These are phyloP conservation scores for Adela reaumurella DNA, from an alignment of 2,888 invertebrate genomes.

Conservation along the genomic window DNA sequence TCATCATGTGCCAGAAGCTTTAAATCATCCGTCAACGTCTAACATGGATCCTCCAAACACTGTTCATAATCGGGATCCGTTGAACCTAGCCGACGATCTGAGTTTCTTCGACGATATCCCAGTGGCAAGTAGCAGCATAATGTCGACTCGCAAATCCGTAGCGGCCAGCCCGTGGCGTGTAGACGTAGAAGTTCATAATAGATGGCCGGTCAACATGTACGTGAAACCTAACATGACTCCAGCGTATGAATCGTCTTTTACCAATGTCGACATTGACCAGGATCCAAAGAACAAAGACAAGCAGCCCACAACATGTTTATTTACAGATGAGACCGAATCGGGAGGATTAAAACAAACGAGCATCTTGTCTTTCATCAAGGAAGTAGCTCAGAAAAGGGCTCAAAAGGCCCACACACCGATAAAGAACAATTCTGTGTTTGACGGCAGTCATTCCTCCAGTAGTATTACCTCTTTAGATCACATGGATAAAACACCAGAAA, in stretches of 20 bases:
- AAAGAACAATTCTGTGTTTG: constrained; percentile 26
- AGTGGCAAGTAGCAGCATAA: constrained; percentile 46
- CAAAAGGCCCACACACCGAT: constrained; percentile 26
- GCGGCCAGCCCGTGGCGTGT: constrained; percentile 46
- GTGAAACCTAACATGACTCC: constrained; percentile 50
- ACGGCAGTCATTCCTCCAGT: constrained; percentile 13
- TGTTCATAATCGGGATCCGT: constrained; percentile 22
- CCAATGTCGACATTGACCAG: constrained; percentile 25
- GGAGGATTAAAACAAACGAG: constrained; percentile 39
- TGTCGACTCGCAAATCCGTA: constrained; percentile 28
- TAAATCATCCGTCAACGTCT: neutral
- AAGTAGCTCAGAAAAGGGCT: constrained; percentile 31
- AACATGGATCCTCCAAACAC: neutral
- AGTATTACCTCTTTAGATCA: constrained; percentile 9
- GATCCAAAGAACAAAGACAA: constrained; percentile 21
- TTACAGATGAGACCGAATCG: constrained; percentile 15
- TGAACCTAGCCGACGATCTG: constrained; percentile 28
- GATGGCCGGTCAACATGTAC: constrained; percentile 43
- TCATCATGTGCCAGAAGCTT: neutral
- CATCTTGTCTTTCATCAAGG: constrained; percentile 44
- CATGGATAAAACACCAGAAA: constrained; percentile 13
- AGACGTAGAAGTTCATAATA: constrained; percentile 36
- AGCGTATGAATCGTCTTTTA: constrained; percentile 41
- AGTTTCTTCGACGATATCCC: constrained; percentile 45
- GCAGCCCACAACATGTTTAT: constrained; percentile 19